These are phyloP conservation scores for Poecilobothrus nobilitatus DNA, from an alignment of 2,888 invertebrate genomes.

Conservation along the genomic window DNA sequence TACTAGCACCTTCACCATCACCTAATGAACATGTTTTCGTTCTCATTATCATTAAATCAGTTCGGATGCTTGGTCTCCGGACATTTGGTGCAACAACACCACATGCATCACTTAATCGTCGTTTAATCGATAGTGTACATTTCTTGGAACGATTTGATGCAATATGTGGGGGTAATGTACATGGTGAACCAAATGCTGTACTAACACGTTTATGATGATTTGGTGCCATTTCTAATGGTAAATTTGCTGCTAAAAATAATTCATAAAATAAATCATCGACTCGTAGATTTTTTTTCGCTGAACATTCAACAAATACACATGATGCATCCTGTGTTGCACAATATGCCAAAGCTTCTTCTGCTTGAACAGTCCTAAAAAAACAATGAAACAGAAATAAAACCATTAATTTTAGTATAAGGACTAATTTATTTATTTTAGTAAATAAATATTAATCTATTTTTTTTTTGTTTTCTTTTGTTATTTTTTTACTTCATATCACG, in stretches of 20 bases:
- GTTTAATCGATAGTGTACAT: constrained; percentile 71
- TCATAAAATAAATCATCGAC: constrained; percentile 80
- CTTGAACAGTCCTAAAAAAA: constrained; percentile 57
- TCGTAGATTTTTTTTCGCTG: constrained; percentile 70
- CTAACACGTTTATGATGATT: constrained; percentile 76
- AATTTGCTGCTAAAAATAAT: constrained; percentile 70
- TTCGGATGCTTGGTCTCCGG: constrained; percentile 75
- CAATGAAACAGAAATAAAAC: constrained; percentile 22
- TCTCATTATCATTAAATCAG: constrained; percentile 80
- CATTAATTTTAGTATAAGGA: constrained; percentile 14
- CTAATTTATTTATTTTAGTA: background rate
- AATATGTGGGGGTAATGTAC: constrained; percentile 60
- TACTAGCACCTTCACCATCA: constrained; percentile 54
- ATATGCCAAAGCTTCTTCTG: constrained; percentile 69
- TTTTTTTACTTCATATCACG: constrained; percentile 63
- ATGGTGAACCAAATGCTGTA: constrained; percentile 66
- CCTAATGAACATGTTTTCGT: constrained; percentile 69
- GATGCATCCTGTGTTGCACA: constrained; percentile 66
- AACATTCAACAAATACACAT: constrained; percentile 74
- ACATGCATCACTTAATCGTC: constrained; percentile 76
- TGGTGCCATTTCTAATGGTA: constrained; percentile 82
- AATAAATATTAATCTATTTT: background rate
- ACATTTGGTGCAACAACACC: constrained; percentile 85
- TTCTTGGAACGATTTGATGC: constrained; percentile 60
- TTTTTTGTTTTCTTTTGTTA: too few species aligned